These are phyloP conservation scores for Clarias gariepinus DNA, from an alignment of 2,113 vertebrate genomes.

Conservation along the genomic window DNA sequence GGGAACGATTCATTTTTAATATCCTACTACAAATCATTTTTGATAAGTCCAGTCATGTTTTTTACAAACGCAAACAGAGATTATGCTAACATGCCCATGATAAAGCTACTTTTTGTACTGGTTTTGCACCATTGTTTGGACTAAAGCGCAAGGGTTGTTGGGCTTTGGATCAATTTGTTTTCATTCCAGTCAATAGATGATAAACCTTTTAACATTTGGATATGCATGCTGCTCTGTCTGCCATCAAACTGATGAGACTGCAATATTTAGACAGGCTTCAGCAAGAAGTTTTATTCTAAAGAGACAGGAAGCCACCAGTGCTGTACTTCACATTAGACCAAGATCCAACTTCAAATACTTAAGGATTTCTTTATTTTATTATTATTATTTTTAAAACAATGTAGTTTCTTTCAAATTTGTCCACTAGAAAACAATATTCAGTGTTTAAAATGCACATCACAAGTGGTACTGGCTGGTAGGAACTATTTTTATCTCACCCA, in stretches of 20 bases:
- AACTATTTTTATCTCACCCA: not conserved
- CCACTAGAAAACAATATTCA: not conserved
- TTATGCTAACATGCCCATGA: conserved; percentile 9
- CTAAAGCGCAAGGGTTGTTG: not conserved
- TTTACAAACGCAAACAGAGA: conserved; percentile 24
- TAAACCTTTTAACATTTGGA: not conserved
- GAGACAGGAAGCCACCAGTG: not conserved
- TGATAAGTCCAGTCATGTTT: not conserved
- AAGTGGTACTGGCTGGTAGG: not conserved
- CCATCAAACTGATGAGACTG: not conserved
- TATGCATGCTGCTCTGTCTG: not conserved
- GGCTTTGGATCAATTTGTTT: not conserved
- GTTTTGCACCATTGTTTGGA: conserved; percentile 6
- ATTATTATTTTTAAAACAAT: not conserved
- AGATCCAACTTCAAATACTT: not conserved
- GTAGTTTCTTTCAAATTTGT: not conserved
- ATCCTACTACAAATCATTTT: not conserved
- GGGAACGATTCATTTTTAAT: not conserved
- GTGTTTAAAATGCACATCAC: conserved; percentile 3
- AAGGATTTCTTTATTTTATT: not conserved
- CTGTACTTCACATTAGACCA: not conserved
- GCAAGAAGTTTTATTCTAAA: not conserved
- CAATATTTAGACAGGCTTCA: not conserved
- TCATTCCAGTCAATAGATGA: conserved; percentile 1
- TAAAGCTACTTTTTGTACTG: conserved; percentile 7